These are phyloP conservation scores for Plutomurus gul DNA, from an alignment of 1,140 invertebrate genomes.

Conservation along the genomic window DNA sequence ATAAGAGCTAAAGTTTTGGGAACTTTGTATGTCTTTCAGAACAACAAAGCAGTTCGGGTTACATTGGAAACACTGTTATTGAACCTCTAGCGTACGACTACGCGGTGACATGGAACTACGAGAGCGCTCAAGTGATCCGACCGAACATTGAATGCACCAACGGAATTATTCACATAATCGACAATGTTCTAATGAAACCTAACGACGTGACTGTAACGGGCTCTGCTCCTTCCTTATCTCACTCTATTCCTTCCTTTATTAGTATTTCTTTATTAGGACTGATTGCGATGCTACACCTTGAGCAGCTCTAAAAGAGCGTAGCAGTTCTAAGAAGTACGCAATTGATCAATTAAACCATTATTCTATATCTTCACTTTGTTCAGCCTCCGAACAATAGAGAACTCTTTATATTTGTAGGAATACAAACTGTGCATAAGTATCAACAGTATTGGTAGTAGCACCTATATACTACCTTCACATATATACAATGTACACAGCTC, in stretches of 20 bases:
- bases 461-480: neutral
- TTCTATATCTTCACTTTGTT: neutral
- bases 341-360: conserved; percentile 4
- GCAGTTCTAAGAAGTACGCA: neutral
- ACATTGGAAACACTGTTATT: too few relatives aligned
- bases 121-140: conserved; percentile 79
- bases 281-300: neutral
- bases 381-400: neutral
- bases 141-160: conserved; percentile 90
- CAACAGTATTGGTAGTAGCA: neutral
- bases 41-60: conserved; percentile 18
- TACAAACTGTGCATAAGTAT: neutral
- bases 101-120: conserved; percentile 78
- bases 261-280: conserved; percentile 15
- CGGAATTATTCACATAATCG: conserved; percentile 90
- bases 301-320: neutral
- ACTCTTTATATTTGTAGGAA: neutral
- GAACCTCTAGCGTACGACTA: conserved; percentile 67
- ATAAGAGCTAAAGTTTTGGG: too few relatives aligned
- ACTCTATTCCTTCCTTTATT: neutral
- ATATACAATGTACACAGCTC: neutral
- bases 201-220: conserved; percentile 78
- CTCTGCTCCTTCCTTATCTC: conserved; percentile 53
- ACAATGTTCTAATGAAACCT: conserved; percentile 77
- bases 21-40: neutral